Base-by-base conservation (phyloP, 2,797 vertebrate species). In the Hapalemur alaotrensis region DNA sequence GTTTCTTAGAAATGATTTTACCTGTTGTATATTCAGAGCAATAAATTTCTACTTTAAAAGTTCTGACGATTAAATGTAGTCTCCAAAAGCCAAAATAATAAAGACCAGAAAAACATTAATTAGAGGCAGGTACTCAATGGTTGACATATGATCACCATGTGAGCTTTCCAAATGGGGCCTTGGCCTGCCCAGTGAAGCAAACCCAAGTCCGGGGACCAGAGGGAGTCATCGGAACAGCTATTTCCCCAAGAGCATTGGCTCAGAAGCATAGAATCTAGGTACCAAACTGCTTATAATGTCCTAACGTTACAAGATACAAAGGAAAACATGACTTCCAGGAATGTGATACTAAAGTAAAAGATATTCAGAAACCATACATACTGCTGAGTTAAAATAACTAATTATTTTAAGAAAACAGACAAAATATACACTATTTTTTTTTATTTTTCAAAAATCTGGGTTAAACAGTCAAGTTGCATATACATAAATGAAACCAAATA, bases 361-460 rank as follows among this genome's bases (percentile, higher is more conserved):
- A 35, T 13, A 76, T 54, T 84, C 59, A 69, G 79, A 96, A 93
- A 75, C 67, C 35, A 80, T n/a, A 81, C 38, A 23, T 11, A 63
- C n/a, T 59, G 54, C 46, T 88, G 20, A 48, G 22, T 87, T 73
- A 65, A 78, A 89, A 89, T 80, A 91, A 72, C 50, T 72, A 67
- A 79, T 86, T 73, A 76, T 80, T 95, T 91, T 93, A 95, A 97
- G 96, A 92, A 97, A 96, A 89, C 78, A 95, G 84, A 95, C 87
- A 96, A 95, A 87, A 86, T 85, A 93, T 85, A 93, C 50, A 81
- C 85, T 63, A 78, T 59, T n/a, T 63, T 76, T 82, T 96, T 90
- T 72, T 92, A 94, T 96, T 96, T 97, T 97, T 94, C 23, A 92
- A 96, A 96, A 97, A 91, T 95, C 78, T 97, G 92, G 83, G 67